A percentile compares a stretch with the other conserved stretches of the same genome.
Conservation (phyloP, 2,113 vertebrate genomes). For the Paradoxurus hermaphroditus region DNA sequence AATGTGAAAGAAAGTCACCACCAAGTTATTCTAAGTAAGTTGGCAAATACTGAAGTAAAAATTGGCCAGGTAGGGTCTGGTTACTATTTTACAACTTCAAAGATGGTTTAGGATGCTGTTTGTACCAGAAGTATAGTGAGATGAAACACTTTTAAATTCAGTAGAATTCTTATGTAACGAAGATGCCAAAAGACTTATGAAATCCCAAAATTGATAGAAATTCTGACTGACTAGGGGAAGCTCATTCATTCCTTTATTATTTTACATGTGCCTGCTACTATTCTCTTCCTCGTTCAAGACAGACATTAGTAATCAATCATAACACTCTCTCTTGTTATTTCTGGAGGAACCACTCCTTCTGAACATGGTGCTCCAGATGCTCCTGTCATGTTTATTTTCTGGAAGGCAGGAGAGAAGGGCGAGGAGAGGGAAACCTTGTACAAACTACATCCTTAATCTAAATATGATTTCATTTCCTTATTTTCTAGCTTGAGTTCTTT, state of each 20-base stretch:
- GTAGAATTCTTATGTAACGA: not conserved
- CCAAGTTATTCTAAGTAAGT: slow-evolving; percentile 39
- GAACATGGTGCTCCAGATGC: not conserved
- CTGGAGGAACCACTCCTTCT: not conserved
- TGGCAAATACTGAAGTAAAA: not conserved
- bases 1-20: slow-evolving; percentile 8
- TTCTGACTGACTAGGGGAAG: not conserved
- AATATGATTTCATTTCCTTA: not conserved
- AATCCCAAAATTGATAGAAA: not conserved
- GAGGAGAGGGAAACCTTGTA: not conserved
- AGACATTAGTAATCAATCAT: not conserved
- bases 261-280: not conserved
- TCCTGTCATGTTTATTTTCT: not conserved
- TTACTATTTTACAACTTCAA: slow-evolving; percentile 2
- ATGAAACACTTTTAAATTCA: not conserved
- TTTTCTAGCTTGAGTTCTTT: not conserved
- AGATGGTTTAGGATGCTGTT: not conserved
- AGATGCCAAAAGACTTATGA: not conserved
- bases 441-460: not conserved
- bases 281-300: not conserved
- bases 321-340: not conserved
- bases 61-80: not conserved
- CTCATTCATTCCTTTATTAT: not conserved
- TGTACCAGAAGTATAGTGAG: not conserved
- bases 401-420: not conserved